These are phyloP conservation scores for Emmelina monodactyla DNA, from an alignment of 2,888 invertebrate species.

Conservation along the genomic window DNA sequence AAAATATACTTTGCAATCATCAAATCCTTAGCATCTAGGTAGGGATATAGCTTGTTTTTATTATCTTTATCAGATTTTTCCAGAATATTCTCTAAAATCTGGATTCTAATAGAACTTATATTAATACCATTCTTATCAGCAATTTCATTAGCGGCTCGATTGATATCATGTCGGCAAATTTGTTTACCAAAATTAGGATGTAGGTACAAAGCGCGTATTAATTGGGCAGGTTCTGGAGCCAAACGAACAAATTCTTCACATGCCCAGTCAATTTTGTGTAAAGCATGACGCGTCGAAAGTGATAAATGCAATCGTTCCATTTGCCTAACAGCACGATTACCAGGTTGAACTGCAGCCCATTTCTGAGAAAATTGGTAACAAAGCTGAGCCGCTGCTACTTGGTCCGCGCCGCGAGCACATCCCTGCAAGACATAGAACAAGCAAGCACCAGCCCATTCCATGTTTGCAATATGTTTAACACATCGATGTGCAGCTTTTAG, in stretches of 20 bases:
- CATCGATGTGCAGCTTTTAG: constrained; percentile 55
- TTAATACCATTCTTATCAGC: constrained; percentile 58
- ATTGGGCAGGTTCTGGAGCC: constrained; percentile 48
- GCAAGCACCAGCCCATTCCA: constrained; percentile 64
- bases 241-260: constrained; percentile 51
- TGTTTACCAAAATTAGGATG: constrained; percentile 49
- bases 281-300: constrained; percentile 51
- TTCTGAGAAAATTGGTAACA: constrained; percentile 61
- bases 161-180: constrained; percentile 48
- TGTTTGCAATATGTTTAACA: constrained; percentile 54
- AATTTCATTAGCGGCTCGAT: constrained; percentile 55
- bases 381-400: constrained; percentile 57
- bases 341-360: constrained; percentile 55
- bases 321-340: constrained; percentile 52
- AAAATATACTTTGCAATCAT: constrained; percentile 57
- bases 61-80: constrained; percentile 32
- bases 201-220: constrained; percentile 51
- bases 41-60: constrained; percentile 25
- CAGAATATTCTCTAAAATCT: constrained; percentile 54
- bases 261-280: constrained; percentile 57
- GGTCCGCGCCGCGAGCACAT: constrained; percentile 57
- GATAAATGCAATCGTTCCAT: constrained; percentile 55
- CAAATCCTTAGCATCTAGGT: constrained; percentile 39
- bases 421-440: constrained; percentile 59
- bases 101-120: constrained; percentile 51